Base-by-base conservation (phyloP, 2,888 invertebrate genomes). In the Drosophila helvetica region DNA sequence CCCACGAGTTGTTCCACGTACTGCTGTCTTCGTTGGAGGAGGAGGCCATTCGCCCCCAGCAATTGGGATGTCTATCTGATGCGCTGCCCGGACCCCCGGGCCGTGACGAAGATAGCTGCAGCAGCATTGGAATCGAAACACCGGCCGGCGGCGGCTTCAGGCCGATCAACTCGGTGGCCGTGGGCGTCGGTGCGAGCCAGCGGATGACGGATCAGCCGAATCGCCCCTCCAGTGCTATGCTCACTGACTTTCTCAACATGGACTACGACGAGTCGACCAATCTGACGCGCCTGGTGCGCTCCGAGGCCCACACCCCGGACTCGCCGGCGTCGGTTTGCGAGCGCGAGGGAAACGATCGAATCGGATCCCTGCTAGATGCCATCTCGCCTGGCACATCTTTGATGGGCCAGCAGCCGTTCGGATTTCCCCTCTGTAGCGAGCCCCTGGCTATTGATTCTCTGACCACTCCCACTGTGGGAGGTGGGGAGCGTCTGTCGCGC, bases 1-100 rank as follows among this genome's bases (percentile, higher is more conserved):
- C 98, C 0, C 98, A 98, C 90, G 98, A 99, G 92, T 92, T 99
- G 57, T 95, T 98, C 82, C 97, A 98, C 91, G 96, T 98, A 9
- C 93, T 99, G 80, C 93, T 98, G 9, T 95, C 96, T n/a, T 97
- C 98, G 15, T 93, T 98, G 54, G 98, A 98, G 90, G 97, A 98
- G 90, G 98, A 99, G 92, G 94, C 94, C 5, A 82, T 88, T 17
- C 80, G 91, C 43, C 91, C 92, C 1, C 91, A 91, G 42, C 91
- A 91, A 69, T 69, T 91, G 53, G 96, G 96, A 50, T 95, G 96
- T 80, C 93, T 96, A 2, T 96, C 96, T 0, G 96, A 96, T 91
- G 96, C 96, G 1, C 94, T 95, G 0, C 91, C 91, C 46, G 6
- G 51, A 9, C 51, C 50, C 15, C 12, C 27, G 10, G 54, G 63